These are phyloP conservation scores for Crenichthys baileyi DNA, from an alignment of 2,797 vertebrate genomes.

Conservation along the genomic window DNA sequence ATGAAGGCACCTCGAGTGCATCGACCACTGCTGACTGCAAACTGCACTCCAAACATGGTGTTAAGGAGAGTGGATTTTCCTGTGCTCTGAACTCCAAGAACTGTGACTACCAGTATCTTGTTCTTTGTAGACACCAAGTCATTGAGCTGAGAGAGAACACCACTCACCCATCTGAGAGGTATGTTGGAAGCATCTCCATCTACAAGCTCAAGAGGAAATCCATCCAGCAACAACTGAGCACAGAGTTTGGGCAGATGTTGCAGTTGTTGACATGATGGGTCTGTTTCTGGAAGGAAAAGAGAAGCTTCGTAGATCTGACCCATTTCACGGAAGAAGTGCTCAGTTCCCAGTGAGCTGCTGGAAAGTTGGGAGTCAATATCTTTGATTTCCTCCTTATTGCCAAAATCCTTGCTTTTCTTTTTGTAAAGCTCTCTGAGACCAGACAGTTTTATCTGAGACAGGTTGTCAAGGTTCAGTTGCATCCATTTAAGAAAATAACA, in stretches of 20 bases:
- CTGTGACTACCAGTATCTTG: constrained; percentile 78
- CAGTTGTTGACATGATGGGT: constrained; percentile 60
- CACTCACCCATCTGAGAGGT: constrained; percentile 79
- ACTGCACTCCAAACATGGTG: constrained; percentile 85
- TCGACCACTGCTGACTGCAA: constrained; percentile 81
- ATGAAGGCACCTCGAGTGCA: constrained; percentile 81
- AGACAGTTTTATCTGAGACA: constrained; percentile 63
- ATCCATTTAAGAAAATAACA: constrained; percentile 85
- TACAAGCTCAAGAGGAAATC: constrained; percentile 83
- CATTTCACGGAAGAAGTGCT: constrained; percentile 85
- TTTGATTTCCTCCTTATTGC: constrained; percentile 61
- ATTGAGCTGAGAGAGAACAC: constrained; percentile 77
- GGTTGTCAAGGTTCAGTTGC: constrained; percentile 77
- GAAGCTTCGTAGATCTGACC: constrained; percentile 85
- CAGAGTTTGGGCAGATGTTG: constrained; percentile 77
- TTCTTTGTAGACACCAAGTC: constrained; percentile 65
- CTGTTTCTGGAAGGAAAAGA: constrained; percentile 51
- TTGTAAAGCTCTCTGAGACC: constrained; percentile 69
- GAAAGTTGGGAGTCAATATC: constrained; percentile 70
- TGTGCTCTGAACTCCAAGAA: constrained; percentile 79
- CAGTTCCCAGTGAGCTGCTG: constrained; percentile 79
- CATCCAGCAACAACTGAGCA: constrained; percentile 77
- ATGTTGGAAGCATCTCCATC: constrained; percentile 85
- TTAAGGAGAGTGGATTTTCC: constrained; percentile 81
- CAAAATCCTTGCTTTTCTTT: constrained; percentile 50